These are phyloP conservation scores for Todiramphus chloris DNA, from an alignment of 2,113 vertebrate species.

Conservation along the genomic window DNA sequence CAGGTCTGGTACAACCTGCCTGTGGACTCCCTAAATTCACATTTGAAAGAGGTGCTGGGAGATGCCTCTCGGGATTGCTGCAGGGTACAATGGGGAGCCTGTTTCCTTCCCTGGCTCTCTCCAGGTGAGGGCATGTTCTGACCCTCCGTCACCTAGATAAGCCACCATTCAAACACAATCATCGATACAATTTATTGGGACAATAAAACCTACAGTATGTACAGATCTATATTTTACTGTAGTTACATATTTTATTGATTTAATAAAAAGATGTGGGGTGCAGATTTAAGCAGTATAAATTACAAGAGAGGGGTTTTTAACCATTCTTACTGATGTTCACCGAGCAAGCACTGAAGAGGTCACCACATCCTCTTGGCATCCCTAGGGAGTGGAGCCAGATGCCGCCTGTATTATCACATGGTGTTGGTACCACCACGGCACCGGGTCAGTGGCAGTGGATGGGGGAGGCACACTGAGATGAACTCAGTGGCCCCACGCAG, in stretches of 20 bases:
- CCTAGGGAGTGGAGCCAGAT: not conserved
- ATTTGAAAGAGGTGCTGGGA: not conserved
- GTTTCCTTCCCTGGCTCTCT: not conserved
- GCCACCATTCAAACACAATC: not conserved
- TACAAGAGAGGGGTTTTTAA: slow-evolving; percentile 12
- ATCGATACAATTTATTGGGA: slow-evolving; percentile 3
- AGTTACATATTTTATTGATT: slow-evolving; percentile 61
- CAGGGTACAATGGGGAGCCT: rapidly evolving
- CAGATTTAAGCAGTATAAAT: slow-evolving; percentile 7
- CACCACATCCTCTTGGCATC: not conserved
- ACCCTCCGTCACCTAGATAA: not conserved
- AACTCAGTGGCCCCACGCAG: not conserved
- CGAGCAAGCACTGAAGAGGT: not conserved
- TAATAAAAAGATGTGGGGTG: slow-evolving; percentile 55
- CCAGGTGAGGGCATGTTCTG: not conserved
- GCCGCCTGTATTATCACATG: no score
- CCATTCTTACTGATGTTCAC: not conserved
- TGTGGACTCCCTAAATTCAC: not conserved
- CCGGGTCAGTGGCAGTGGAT: rapidly evolving
- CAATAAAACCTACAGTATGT: slow-evolving; percentile 33
- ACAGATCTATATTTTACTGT: slow-evolving; percentile 29
- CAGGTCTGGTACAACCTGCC: not conserved
- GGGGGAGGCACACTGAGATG: not conserved
- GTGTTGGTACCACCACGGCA: rapidly evolving
- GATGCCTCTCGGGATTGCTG: not conserved